Evolutionary conservation across 1,140 invertebrate species (phyloP).

Genomic region (Drosophila orena): DNA sequence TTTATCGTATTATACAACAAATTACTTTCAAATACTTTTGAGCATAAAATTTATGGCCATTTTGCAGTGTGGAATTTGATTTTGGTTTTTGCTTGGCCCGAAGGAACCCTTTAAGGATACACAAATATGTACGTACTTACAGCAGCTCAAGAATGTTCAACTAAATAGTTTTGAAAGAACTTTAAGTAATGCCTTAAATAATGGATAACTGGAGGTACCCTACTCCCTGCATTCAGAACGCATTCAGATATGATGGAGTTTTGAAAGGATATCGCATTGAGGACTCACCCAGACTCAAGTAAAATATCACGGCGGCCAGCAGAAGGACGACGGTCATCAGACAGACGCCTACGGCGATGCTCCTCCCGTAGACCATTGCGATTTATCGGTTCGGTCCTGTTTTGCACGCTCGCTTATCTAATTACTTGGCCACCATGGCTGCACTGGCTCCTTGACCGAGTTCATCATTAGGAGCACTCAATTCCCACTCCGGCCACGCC

Average conservation of each 20-base stretch:
- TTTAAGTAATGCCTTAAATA: neutral
- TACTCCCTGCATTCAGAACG: too few species aligned
- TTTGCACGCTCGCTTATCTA: constrained; percentile 56
- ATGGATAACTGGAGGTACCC: too few species aligned
- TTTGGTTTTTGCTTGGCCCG: constrained; percentile 15
- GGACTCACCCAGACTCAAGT: constrained; percentile 68
- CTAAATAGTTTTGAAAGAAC: neutral
- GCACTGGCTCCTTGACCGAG: constrained; percentile 57
- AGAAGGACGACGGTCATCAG: constrained; percentile 64
- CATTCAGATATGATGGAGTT: neutral
- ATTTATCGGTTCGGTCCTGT: constrained; percentile 29
- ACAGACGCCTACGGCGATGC: constrained; percentile 72
- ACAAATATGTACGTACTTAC: neutral
- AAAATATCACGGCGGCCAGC: constrained; percentile 70
- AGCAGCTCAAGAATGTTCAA: neutral
- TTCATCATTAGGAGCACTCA: constrained; percentile 52
- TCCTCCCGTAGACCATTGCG: constrained; percentile 77
- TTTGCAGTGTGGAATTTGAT: constrained; percentile 49
- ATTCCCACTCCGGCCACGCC: constrained; percentile 43
- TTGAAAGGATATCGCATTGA: constrained; percentile 26
- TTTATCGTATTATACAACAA: constrained; percentile 65
- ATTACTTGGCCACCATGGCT: constrained; percentile 61
- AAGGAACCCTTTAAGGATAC: neutral
- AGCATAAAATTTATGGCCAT: constrained; percentile 61
- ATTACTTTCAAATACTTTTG: constrained; percentile 74